Percentiles rank a stretch among this genome's conserved stretches.
Conservation (phyloP, 1,140 invertebrate genomes). For the Euwallacea similis region DNA sequence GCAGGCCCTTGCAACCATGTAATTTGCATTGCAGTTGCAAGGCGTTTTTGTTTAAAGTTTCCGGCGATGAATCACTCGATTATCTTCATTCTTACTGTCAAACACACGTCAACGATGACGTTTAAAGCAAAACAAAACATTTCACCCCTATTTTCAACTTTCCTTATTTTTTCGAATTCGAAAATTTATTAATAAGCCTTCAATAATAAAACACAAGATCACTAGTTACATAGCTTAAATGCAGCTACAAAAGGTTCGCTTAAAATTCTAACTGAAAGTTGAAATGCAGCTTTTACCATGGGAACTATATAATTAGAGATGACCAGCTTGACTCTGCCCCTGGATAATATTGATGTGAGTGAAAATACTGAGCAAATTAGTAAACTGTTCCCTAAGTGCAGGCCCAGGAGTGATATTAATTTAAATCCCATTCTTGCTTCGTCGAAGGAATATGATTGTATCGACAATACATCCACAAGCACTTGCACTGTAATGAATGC, state of each 20-base stretch:
- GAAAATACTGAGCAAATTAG: constrained; percentile 73
- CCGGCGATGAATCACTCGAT: no score
- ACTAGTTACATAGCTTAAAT: not conserved
- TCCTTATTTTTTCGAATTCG: not conserved
- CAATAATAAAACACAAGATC: not conserved
- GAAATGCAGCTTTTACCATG: constrained; percentile 34
- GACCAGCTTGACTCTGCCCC: constrained; percentile 57
- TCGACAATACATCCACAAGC: constrained; percentile 47
- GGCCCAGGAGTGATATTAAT: constrained; percentile 65
- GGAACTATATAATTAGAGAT: constrained; percentile 51
- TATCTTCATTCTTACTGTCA: no score
- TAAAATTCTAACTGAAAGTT: not conserved
- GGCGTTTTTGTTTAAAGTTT: no score
- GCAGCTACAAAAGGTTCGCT: not conserved
- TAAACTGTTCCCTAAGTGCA: constrained; percentile 80
- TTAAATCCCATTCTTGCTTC: constrained; percentile 60
- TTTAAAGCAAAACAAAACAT: no score
- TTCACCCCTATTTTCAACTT: no score
- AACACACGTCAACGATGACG: no score
- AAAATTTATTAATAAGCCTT: not conserved
- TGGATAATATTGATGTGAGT: constrained; percentile 56
- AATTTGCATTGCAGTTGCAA: no score
- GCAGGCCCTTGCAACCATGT: no score
- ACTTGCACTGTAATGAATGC: constrained; percentile 49
- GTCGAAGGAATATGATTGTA: constrained; percentile 53